Conservation (phyloP, 1,140 invertebrate species). For the Zophobas morio region DNA sequence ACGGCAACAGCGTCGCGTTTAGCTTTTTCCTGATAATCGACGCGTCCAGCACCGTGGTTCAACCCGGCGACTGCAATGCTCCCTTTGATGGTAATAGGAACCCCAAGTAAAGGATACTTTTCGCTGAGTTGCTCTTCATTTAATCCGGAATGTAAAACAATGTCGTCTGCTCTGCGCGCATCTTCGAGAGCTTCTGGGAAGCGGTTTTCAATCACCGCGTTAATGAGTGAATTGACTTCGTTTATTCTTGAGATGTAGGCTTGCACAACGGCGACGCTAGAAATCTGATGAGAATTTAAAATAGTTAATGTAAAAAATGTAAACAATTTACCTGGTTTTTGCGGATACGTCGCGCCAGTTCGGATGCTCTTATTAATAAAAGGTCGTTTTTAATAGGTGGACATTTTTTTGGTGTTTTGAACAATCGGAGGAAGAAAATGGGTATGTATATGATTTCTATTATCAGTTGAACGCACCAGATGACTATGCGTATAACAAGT, state of each 20-base stretch:
- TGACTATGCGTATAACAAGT: not conserved
- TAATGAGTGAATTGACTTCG: slow-evolving; percentile 80
- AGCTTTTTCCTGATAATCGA: slow-evolving; percentile 71
- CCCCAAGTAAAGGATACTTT: slow-evolving; percentile 79
- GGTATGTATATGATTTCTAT: not conserved
- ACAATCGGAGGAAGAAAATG: not conserved
- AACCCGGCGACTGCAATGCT: slow-evolving; percentile 68
- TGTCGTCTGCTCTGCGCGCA: slow-evolving; percentile 72
- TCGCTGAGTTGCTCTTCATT: slow-evolving; percentile 67
- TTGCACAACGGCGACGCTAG: slow-evolving; percentile 75
- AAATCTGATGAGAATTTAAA: slow-evolving; percentile 67
- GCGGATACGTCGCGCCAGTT: slow-evolving; percentile 57
- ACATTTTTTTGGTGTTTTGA: slow-evolving; percentile 38
- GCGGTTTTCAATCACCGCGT: slow-evolving; percentile 80
- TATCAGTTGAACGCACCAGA: not conserved
- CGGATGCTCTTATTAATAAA: slow-evolving; percentile 22
- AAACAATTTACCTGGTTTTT: slow-evolving; percentile 55
- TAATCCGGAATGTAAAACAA: slow-evolving; percentile 66
- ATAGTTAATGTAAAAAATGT: slow-evolving; percentile 1
- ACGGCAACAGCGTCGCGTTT: slow-evolving; percentile 82
- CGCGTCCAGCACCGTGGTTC: slow-evolving; percentile 73
- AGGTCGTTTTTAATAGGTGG: slow-evolving; percentile 42
- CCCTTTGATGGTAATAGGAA: slow-evolving; percentile 87
- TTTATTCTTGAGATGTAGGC: slow-evolving; percentile 79
- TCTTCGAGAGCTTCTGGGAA: slow-evolving; percentile 71